A percentile compares a stretch with the other conserved stretches of the same genome.
These are phyloP conservation scores for Dryomyza anilis DNA, from an alignment of 2,888 invertebrate species.

Conservation along the genomic window DNA sequence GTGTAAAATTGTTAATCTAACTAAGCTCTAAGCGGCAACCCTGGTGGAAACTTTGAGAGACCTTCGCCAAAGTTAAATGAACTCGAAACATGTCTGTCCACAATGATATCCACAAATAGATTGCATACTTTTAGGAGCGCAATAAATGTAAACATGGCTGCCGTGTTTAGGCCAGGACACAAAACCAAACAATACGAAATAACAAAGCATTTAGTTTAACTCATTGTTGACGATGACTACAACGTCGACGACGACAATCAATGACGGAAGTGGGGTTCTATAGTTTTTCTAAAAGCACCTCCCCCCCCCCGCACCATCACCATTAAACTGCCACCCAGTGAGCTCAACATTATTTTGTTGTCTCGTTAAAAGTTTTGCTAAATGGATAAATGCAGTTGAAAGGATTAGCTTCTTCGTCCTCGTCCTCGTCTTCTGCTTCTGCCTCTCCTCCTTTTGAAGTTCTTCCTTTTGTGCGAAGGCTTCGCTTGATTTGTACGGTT, in stretches of 20 bases:
- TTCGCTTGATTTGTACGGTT: conserved; percentile 9
- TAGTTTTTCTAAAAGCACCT: too few relatives aligned
- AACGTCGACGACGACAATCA: conserved; percentile 7
- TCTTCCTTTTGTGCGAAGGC: conserved; percentile 3
- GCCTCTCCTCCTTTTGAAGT: too few relatives aligned
- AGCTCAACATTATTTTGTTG: background rate
- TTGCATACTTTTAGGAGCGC: conserved; percentile 21
- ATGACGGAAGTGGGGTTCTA: conserved; percentile 10
- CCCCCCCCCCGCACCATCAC: background rate
- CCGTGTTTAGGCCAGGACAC: background rate
- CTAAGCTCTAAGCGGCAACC: background rate
- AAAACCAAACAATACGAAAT: background rate
- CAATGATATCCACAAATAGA: conserved; percentile 16
- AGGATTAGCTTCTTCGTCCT: conserved; percentile 5
- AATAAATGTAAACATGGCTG: conserved; percentile 14
- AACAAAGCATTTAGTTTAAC: conserved; percentile 1
- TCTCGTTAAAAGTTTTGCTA: conserved; percentile 19
- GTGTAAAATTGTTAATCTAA: background rate
- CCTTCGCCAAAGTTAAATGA: conserved; percentile 10
- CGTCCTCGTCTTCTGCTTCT: too few relatives aligned
- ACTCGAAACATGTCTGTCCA: conserved; percentile 17
- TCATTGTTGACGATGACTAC: too few relatives aligned
- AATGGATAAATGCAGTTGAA: conserved; percentile 22
- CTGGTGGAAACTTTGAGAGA: background rate
- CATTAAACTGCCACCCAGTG: background rate